phyloP scores from a whole-genome alignment of 2,888 invertebrate species.

The Stenodema calcarata region DNA sequence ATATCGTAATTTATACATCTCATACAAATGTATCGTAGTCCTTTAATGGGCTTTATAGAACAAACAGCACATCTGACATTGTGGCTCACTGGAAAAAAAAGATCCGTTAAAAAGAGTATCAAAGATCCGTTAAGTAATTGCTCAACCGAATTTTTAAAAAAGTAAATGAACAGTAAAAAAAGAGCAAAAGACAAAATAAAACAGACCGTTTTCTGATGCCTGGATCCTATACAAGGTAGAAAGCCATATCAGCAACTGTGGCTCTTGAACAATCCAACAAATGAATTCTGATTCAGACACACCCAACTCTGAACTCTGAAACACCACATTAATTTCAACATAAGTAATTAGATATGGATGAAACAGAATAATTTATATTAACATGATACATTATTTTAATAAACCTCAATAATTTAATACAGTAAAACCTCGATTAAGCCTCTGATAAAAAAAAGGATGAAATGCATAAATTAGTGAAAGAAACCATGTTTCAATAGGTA shows the following conservation, averaged over 20 bases:
- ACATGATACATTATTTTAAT: too few relatives aligned
- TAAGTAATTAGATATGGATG: neutral
- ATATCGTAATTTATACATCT: slow-evolving; percentile 71
- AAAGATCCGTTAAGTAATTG: too few relatives aligned
- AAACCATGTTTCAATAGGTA: too few relatives aligned
- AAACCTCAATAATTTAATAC: too few relatives aligned
- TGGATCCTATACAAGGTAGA: slow-evolving; percentile 70
- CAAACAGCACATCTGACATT: slow-evolving; percentile 70
- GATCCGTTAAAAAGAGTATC: neutral
- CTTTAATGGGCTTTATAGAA: slow-evolving; percentile 67
- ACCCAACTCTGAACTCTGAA: slow-evolving; percentile 69
- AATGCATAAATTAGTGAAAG: too few relatives aligned
- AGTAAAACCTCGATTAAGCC: too few relatives aligned
- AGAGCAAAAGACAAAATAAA: neutral
- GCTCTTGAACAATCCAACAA: slow-evolving; percentile 72
- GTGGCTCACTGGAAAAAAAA: slow-evolving; percentile 64
- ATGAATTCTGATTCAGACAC: slow-evolving; percentile 72
- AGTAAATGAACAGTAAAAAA: too few relatives aligned
- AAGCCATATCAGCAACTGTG: slow-evolving; percentile 71
- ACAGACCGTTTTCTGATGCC: slow-evolving; percentile 67
- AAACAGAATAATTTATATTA: too few relatives aligned
- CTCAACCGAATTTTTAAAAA: too few relatives aligned
- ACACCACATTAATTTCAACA: neutral
- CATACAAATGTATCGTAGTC: slow-evolving; percentile 70
- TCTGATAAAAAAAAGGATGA: too few relatives aligned